Evolutionary conservation across 2,888 invertebrate species (phyloP), one percentile per base, ranked within the genome.

Genomic region (Pristionchus japonicus): DNA sequence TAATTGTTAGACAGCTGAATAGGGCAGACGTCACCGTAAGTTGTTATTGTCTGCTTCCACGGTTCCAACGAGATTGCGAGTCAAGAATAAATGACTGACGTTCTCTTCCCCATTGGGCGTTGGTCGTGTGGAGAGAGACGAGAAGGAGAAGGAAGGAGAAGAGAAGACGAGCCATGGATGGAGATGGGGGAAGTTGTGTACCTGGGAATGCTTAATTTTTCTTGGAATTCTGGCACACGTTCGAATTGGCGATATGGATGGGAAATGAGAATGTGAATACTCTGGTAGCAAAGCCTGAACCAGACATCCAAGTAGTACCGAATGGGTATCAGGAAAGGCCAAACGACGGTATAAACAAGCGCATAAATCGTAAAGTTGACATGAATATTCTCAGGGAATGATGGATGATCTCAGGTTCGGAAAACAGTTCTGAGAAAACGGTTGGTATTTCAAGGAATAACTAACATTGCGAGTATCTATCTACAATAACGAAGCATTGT

Each of bases 31-130:
- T 31, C 6, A 17, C 34, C 31, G 6, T 15, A n/a, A 57, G 57
- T n/a, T 52, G 23, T 52, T 57, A 57, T 23, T 57, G 57, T 57
- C n/a, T 57, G 23, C 57, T n/a, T 57, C 52, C 70, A 4, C 74
- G 40, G 11, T 40, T n/a, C n/a, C n/a, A n/a, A n/a, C n/a, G n/a
- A n/a, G n/a, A n/a, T 40, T 74, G 74, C 15, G 74, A n/a, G 37
- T 31, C 15, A 20, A 31, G 74, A n/a, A 27, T 34, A 20, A 40
- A n/a, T n/a, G 27, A 77, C 77, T 77, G n/a, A 77, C 77, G 77
- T 77, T 77, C 77, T 77, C 77, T 77, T 7, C 77, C 77, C 77
- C 77, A 77, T 47, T 77, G 77, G n/a, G 43, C 43, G 7, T n/a
- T 11, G 4, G 47, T 40, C 27, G 77, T 43, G 23, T 6, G 27